Conservation (phyloP, 2,888 invertebrate species). For the Meteorus colon region DNA sequence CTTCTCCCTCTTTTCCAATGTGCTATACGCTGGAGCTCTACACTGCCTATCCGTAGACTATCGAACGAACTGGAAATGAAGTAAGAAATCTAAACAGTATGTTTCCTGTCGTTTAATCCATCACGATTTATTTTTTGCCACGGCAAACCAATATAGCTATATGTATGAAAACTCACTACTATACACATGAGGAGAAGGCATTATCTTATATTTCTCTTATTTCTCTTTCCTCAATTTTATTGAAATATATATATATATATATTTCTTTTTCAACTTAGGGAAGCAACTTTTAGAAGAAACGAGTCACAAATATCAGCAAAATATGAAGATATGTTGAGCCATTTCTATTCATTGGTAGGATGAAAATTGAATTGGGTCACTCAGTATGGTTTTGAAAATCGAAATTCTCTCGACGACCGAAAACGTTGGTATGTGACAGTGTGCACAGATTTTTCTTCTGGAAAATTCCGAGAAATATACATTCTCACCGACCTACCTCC, state of each 20-base stretch:
- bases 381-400: background rate
- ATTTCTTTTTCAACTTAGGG: constrained; percentile 12
- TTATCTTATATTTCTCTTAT: background rate
- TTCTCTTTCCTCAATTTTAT: background rate
- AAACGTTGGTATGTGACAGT: background rate
- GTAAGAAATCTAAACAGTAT: background rate
- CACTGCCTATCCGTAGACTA: background rate
- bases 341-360: background rate
- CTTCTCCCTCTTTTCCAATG: background rate
- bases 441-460: constrained; percentile 48
- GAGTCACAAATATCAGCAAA: too few relatives aligned
- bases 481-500: background rate
- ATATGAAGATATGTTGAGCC: too few relatives aligned
- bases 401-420: background rate
- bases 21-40: background rate
- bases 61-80: background rate
- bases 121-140: background rate
- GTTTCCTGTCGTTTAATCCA: background rate
- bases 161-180: too few relatives aligned
- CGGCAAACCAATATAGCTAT: background rate
- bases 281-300: background rate
- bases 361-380: constrained; percentile 16
- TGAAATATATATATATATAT: too few relatives aligned
- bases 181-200: background rate
- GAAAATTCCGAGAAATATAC: constrained; percentile 49